A percentile compares a stretch with the other conserved stretches of the same genome.
Evolutionary conservation across 2,113 vertebrate species (phyloP).

Genomic region (Percopsis transmontana): DNA sequence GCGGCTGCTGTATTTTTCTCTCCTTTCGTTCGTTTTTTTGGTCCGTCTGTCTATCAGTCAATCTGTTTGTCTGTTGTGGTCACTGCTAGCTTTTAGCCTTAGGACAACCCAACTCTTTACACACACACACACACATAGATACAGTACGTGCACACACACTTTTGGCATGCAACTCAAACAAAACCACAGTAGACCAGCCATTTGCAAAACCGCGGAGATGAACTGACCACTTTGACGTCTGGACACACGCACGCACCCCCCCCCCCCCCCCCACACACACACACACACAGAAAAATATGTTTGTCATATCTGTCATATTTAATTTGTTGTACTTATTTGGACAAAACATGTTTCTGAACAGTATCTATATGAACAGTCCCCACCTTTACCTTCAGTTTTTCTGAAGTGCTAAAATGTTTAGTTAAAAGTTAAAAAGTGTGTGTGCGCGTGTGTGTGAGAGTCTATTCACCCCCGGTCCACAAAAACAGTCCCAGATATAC

Average conservation of each 20-base stretch:
- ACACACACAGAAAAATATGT: slow-evolving; percentile 36
- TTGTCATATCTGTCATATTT: neutral
- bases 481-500: too few species aligned
- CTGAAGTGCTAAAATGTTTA: too few species aligned
- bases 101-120: slow-evolving; percentile 57
- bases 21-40: slow-evolving; percentile 42
- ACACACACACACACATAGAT: slow-evolving; percentile 38
- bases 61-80: slow-evolving; percentile 75
- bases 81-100: slow-evolving; percentile 65
- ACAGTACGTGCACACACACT: neutral
- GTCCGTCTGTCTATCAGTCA: slow-evolving; percentile 69
- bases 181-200: slow-evolving; percentile 73
- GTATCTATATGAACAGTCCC: neutral
- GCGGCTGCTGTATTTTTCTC: slow-evolving; percentile 40
- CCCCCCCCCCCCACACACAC: neutral
- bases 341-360: neutral
- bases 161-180: slow-evolving; percentile 64
- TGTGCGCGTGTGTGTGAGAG: too few species aligned
- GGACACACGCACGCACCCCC: neutral
- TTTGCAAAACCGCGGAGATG: slow-evolving; percentile 60
- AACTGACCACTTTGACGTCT: slow-evolving; percentile 73
- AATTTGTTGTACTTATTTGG: neutral
- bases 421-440: too few species aligned
- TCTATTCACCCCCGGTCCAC: too few species aligned
- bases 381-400: neutral